Conservation (phyloP, 1,140 invertebrate genomes). For the Drosophila willistoni region DNA sequence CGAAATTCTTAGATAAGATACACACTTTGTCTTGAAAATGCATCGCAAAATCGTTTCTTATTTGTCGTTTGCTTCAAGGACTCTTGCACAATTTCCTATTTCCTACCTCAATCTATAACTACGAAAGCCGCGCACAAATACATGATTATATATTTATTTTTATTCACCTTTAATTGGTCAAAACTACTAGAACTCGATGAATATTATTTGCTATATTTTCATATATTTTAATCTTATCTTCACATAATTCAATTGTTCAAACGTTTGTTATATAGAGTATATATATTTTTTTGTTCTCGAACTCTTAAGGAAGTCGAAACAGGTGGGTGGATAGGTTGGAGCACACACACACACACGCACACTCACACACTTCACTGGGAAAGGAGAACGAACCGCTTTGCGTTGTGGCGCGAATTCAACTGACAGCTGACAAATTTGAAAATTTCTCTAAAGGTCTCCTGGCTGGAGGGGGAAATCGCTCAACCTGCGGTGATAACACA, state of each 20-base stretch:
- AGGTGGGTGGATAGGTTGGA: no score
- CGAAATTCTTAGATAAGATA: neutral
- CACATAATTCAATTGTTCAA: conserved; percentile 3
- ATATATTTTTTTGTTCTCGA: neutral
- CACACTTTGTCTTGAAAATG: neutral
- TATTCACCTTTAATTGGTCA: conserved; percentile 7
- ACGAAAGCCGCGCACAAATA: neutral
- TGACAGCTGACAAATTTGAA: conserved; percentile 49
- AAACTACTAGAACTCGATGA: neutral
- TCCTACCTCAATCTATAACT: conserved; percentile 6
- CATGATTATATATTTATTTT: neutral
- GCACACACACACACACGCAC: neutral
- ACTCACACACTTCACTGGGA: neutral
- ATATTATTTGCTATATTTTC: conserved; percentile 8
- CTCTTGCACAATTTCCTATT: neutral
- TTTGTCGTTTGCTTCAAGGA: neutral
- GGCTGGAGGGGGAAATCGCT: neutral
- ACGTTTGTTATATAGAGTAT: neutral
- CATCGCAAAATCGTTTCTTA: neutral
- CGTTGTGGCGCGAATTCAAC: conserved; percentile 61
- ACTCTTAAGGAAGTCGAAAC: neutral
- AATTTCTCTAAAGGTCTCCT: conserved; percentile 22
- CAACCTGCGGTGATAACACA: conserved; percentile 3
- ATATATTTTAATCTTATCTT: conserved; percentile 10
- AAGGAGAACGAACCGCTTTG: conserved; percentile 40